Percentiles rank a stretch among this genome's conserved stretches.
Evolutionary conservation across 2,797 vertebrate species (phyloP).

Genomic region (Rhinella marina): DNA sequence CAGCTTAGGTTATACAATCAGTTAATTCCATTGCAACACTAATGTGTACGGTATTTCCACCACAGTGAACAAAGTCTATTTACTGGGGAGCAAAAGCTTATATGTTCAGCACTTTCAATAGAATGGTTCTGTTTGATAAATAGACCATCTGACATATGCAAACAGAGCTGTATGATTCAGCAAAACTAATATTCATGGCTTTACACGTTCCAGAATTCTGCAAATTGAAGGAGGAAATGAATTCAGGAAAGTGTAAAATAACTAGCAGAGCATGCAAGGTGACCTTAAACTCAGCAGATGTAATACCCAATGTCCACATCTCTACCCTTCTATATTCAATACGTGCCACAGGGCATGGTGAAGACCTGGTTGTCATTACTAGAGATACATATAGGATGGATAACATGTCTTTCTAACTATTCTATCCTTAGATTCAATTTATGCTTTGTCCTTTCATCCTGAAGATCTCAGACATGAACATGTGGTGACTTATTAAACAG

Average conservation of each 20-base stretch:
- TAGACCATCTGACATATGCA: conserved; percentile 45
- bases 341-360: not conserved
- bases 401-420: not conserved
- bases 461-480: not conserved
- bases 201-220: conserved; percentile 26
- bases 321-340: not conserved
- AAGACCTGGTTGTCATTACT: not conserved
- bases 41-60: conserved; percentile 2
- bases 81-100: conserved; percentile 21
- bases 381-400: not conserved
- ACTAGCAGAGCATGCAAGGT: not conserved
- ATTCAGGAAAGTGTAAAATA: conserved; percentile 11
- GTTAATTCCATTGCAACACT: conserved; percentile 9
- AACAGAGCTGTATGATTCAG: conserved; percentile 31
- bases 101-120: conserved; percentile 31
- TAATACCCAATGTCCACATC: not conserved
- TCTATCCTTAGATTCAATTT: not conserved
- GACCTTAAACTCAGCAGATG: not conserved
- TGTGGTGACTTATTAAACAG: not conserved
- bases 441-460: not conserved
- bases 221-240: conserved; percentile 29
- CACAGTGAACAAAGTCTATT: conserved; percentile 20
- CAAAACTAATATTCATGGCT: conserved; percentile 21
- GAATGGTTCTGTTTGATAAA: conserved; percentile 37
- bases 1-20: conserved; percentile 28